Evolutionary conservation across 2,113 vertebrate genomes (phyloP).

Genomic region (Hemibagrus wyckioides): DNA sequence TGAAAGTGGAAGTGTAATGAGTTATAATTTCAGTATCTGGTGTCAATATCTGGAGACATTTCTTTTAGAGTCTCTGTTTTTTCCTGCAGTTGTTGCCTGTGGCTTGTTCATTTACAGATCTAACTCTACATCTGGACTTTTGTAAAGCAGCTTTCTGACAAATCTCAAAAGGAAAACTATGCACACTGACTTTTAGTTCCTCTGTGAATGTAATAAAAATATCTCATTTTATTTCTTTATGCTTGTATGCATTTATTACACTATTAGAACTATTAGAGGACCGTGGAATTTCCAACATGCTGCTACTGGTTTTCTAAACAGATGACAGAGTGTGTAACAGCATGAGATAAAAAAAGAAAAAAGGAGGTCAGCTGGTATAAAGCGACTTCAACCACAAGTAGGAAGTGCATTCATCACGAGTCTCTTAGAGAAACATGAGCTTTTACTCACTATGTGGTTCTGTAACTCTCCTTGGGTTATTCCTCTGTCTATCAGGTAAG

Average conservation of each 20-base stretch:
- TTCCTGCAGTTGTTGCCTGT: too few species aligned
- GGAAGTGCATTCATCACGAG: not conserved
- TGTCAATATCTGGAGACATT: too few species aligned
- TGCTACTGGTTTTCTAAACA: too few species aligned
- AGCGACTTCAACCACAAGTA: not conserved
- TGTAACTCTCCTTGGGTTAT: not conserved
- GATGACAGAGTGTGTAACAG: too few species aligned
- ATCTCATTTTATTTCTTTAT: not conserved
- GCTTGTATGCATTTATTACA: not conserved
- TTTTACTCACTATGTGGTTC: not conserved
- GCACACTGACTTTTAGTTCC: not conserved
- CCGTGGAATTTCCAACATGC: too few species aligned
- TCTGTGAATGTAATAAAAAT: not conserved
- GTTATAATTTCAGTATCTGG: not conserved
- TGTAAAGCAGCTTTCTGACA: not conserved
- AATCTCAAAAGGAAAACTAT: not conserved
- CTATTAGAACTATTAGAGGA: too few species aligned
- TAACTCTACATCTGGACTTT: not conserved
- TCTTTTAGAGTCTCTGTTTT: too few species aligned
- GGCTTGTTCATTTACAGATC: too few species aligned
- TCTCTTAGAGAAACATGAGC: constrained; percentile 17
- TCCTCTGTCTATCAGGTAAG: constrained; percentile 8
- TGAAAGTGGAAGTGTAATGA: not conserved
- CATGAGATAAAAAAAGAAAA: not conserved
- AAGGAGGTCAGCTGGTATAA: not conserved